Evolutionary conservation across 2,888 invertebrate genomes (phyloP), one percentile per base, ranked within the genome.

Genomic region (Drosophila meridiana): DNA sequence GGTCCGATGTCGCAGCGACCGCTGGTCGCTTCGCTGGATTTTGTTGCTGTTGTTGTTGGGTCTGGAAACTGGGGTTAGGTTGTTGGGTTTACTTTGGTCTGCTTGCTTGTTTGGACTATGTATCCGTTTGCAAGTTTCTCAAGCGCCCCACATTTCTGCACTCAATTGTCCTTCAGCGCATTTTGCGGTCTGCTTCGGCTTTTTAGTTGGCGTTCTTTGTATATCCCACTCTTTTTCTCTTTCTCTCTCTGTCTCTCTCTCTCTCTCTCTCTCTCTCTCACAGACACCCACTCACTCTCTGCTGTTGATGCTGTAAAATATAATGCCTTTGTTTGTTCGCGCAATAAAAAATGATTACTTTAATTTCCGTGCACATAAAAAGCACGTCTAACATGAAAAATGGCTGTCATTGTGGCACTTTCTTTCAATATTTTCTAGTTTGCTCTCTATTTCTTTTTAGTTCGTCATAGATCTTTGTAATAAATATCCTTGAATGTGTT

Each of bases 271-370:
- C 9, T 34, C n/a, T 9, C 43, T 4, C 32, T 42, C 32, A 14
- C 14, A 47, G 14, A 6, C 4, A 38, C n/a, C 3, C 43, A 30
- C n/a, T 45, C 9, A 30, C n/a, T 9, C 43, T 45, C 43, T 71
- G 30, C 34, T 40, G 20, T 58, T 62, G 45, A 62, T 63, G 80
- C 56, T 76, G 82, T 89, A 82, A 87, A 84, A 84, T 82, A 80
- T 84, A 90, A 87, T 87, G 90, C 89, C 75, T 89, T 90, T 89
- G 87, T 90, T 89, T 87, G 90, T 78, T 88, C 74, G 89, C 87
- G 90, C 89, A 73, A 89, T 87, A 87, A 87, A 87, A 87, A 87
- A 87, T 87, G 80, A 87, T 87, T 90, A 87, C 89, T 87, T 87
- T 90, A 89, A 87, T 87, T 87, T 90, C 90, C 85, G 89, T 72